Conservation (phyloP, 2,888 invertebrate species). For the Tinea pellionella region DNA sequence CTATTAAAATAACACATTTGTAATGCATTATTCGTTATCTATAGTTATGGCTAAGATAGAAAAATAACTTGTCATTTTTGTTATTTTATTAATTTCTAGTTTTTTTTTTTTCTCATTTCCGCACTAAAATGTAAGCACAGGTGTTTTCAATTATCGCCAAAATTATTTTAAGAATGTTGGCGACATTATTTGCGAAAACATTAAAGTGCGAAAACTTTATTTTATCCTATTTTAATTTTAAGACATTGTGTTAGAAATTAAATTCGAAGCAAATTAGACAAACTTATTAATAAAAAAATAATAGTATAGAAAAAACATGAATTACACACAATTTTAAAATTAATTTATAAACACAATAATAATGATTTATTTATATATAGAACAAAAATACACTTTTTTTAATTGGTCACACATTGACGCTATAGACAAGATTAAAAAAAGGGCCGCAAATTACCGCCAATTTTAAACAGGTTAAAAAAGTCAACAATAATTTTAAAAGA, state of each 20-base stretch:
- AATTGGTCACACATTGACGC: slow-evolving; percentile 7
- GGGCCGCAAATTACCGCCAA: neutral
- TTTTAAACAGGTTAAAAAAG: neutral
- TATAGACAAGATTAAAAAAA: neutral
- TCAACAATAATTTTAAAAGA: neutral
- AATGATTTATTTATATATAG: slow-evolving; percentile 22
- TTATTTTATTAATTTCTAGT: too few relatives aligned
- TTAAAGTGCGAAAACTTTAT: too few relatives aligned
- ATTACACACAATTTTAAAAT: slow-evolving; percentile 17
- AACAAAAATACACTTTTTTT: slow-evolving; percentile 17
- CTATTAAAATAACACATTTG: too few relatives aligned
- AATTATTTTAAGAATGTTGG: too few relatives aligned
- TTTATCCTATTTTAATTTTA: neutral
- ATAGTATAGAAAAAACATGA: slow-evolving; percentile 18
- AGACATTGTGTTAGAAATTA: neutral
- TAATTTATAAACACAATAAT: slow-evolving; percentile 11
- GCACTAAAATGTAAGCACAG: too few relatives aligned
- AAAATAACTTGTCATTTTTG: too few relatives aligned
- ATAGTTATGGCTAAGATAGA: too few relatives aligned
- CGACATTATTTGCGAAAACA: too few relatives aligned
- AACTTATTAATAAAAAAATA: neutral
- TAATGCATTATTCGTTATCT: too few relatives aligned
- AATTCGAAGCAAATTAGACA: neutral
- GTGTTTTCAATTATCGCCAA: too few relatives aligned
- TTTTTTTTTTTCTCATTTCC: too few relatives aligned